Percentiles rank a stretch among this genome's conserved stretches.
Evolutionary conservation across 2,797 vertebrate genomes (phyloP).

Genomic region (Poecile montanus): DNA sequence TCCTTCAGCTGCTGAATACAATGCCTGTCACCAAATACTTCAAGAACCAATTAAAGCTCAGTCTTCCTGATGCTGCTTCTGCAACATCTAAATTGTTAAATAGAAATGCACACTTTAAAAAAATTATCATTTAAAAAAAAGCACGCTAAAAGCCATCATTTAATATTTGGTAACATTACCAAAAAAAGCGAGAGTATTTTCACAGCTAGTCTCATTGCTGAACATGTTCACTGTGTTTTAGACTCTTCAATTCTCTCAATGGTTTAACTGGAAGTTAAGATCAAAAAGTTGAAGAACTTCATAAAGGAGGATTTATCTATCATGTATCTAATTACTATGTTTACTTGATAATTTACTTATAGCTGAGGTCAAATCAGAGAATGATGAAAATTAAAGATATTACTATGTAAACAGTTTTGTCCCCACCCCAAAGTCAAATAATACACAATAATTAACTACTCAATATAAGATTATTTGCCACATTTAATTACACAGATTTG

Average conservation of each 20-base stretch:
- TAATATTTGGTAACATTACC: slow-evolving; percentile 42
- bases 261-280: slow-evolving; percentile 56
- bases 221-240: slow-evolving; percentile 42
- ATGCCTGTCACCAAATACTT: background rate
- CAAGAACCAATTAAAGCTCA: background rate
- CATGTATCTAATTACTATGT: background rate
- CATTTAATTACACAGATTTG: background rate
- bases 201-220: slow-evolving; percentile 43
- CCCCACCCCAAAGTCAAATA: background rate
- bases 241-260: slow-evolving; percentile 37
- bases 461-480: background rate
- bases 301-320: background rate
- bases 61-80: background rate
- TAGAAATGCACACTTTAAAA: background rate
- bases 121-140: background rate
- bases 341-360: background rate
- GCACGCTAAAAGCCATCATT: background rate
- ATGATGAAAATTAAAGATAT: background rate
- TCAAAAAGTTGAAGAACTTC: slow-evolving; percentile 33
- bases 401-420: background rate
- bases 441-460: background rate
- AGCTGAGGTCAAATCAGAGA: background rate
- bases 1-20: background rate
- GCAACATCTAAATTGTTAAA: background rate
- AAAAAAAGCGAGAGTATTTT: slow-evolving; percentile 37